Conservation (phyloP, 1,140 invertebrate species). For the Laupala kohalensis region DNA sequence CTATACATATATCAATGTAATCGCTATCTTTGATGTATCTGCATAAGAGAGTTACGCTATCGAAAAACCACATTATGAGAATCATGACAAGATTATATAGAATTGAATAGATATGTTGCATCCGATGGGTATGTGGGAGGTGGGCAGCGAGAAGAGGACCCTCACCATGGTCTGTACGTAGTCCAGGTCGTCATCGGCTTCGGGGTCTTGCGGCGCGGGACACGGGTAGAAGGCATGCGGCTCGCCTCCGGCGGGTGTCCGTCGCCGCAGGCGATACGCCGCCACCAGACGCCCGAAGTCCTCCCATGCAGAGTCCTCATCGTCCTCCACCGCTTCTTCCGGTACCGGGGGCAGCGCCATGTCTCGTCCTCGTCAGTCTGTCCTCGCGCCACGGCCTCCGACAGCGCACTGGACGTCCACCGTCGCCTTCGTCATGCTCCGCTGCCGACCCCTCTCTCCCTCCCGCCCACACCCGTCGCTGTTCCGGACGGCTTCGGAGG, state of each 20-base stretch:
- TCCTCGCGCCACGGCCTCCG: too few relatives aligned
- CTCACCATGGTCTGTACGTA: slow-evolving; percentile 14
- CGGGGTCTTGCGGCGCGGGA: slow-evolving; percentile 34
- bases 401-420: neutral
- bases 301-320: slow-evolving; percentile 22
- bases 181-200: slow-evolving; percentile 19
- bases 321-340: slow-evolving; percentile 12
- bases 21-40: too few relatives aligned
- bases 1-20: too few relatives aligned
- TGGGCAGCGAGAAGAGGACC: neutral
- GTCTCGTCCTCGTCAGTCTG: neutral
- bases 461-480: neutral
- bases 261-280: slow-evolving; percentile 19
- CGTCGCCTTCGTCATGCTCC: too few relatives aligned
- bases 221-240: slow-evolving; percentile 46
- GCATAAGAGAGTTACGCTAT: too few relatives aligned
- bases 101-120: too few relatives aligned
- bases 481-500: neutral
- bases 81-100: too few relatives aligned
- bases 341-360: slow-evolving; percentile 1
- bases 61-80: too few relatives aligned
- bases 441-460: too few relatives aligned
- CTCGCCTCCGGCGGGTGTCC: slow-evolving; percentile 9
- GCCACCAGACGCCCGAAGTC: slow-evolving; percentile 21
- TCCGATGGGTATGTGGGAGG: too few relatives aligned